Base-by-base conservation (phyloP, 1,140 invertebrate species). In the Pseudomyrmex cubaensis region DNA sequence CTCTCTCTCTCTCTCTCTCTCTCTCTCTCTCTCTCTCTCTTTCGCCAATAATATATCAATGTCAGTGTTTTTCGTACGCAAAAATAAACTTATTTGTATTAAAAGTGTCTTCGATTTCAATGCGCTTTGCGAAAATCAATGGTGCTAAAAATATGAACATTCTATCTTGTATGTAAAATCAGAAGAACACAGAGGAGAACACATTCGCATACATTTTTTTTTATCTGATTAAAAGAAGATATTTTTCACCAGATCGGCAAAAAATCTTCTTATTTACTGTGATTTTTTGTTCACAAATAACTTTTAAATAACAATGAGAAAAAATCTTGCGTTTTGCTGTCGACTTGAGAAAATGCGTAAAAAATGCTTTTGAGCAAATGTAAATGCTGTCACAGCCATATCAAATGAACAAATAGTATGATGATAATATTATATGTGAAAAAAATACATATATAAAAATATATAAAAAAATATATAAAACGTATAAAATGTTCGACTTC, bases 161-260 rank as follows among this genome's bases (percentile, higher is more conserved):
- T 20, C 63, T n/a, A 17, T 76, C 48, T 13, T 46, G 10, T 22
- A 8, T 7, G 74, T 52, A 22, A 10, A 15, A 52, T 15, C 56
- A 35, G 35, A 35, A 35, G 35, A 5, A 35, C 35, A 20, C 20
- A 13, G 46, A 66, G 44, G 4, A 22, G 8, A 66, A 13, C 8
- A 66, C 59, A 52, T 22, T 52, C 46, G 74, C n/a, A 76, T 76
- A 66, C 66, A 76, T 76, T 76, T 12, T 17, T 17, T 44, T 66
- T 77, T 77, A 67, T 77, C 74, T 48, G 74, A 77, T 77, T 77
- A 77, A 77, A 67, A 46, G 10, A 10, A 50, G 15, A 12, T 76
- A 48, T 57, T 50, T 70, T 78, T 59, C 25, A 70, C 9, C 35
- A 44, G 52, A 59, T 78, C 54, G 52, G 8, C 44, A 25, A 35